Base-by-base conservation (phyloP, 2,888 invertebrate species). In the Tipula confusa region DNA sequence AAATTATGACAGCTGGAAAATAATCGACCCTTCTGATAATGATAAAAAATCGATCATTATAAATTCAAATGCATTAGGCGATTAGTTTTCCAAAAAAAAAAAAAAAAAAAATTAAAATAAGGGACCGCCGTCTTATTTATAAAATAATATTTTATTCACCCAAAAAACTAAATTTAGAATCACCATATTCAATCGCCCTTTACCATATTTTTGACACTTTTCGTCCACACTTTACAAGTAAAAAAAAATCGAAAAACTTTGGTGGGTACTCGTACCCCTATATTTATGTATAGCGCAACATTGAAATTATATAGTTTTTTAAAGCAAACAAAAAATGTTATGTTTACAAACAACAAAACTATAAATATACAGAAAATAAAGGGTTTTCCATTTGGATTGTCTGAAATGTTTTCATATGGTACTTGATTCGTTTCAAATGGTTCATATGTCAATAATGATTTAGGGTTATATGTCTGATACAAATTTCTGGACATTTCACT, bases 301-400 rank as follows among this genome's bases (percentile, higher is more conserved):
- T 24, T 43, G 15, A 15, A 43, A 43, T 43, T 43, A 43, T 43
- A 43, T 5, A 15, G 7, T 64, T 64, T 64, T 64, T 64, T 64
- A 64, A 64, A 64, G 64, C 64, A 64, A 64, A 64, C 64, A 64
- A 24, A 18, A 24, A 64, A 64, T 33, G n/a, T 64, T 64, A 64
- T 64, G 64, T 64, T 64, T 64, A 64, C 64, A 64, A 24, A 64
- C 64, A 64, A 64, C 64, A 64, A 18, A 64, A 64, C 64, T 64
- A 64, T 24, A 64, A 9, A 9, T 64, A 11, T 43, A n/a, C 5
- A n/a, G 43, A 43, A 64, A 18, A 38, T 24, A 64, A n/a, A n/a
- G n/a, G n/a, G n/a, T n/a, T n/a, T n/a, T n/a, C n/a, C n/a, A n/a
- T n/a, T n/a, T n/a, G n/a, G n/a, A n/a, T n/a, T n/a, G n/a, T n/a